Evolutionary conservation across 1,140 invertebrate genomes (phyloP).

Genomic region (Microplitis mediator): DNA sequence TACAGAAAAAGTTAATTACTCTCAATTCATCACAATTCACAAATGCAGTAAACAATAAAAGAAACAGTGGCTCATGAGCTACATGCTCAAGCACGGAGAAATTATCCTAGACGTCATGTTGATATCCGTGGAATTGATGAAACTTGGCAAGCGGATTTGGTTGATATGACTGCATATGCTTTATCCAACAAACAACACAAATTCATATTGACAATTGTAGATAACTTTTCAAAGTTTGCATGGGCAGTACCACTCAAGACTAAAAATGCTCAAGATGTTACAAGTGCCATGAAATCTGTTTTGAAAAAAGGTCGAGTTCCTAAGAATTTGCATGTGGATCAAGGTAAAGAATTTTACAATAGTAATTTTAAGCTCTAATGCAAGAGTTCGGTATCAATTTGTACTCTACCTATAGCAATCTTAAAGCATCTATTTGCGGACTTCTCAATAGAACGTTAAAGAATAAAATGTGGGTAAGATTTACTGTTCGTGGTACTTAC

Average conservation of each 20-base stretch:
- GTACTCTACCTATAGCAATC: no score
- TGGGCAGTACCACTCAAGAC: background rate
- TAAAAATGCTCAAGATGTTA: background rate
- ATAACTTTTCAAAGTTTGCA: background rate
- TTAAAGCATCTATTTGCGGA: no score
- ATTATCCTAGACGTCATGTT: background rate
- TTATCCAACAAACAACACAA: background rate
- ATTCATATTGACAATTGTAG: background rate
- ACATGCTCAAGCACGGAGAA: background rate
- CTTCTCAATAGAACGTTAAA: no score
- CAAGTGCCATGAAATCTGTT: background rate
- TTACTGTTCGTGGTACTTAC: background rate
- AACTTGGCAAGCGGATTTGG: background rate
- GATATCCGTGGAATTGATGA: background rate
- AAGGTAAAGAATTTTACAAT: slow-evolving; percentile 24
- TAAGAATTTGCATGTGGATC: background rate
- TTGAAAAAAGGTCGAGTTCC: background rate
- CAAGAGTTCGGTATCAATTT: no score
- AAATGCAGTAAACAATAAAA: no score
- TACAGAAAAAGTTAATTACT: no score
- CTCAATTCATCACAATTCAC: no score
- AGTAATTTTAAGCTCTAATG: no score
- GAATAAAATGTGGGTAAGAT: no score
- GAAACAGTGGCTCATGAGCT: background rate
- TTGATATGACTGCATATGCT: slow-evolving; percentile 6